phyloP scores from a whole-genome alignment of 2,888 invertebrate genomes.

The Pheosia gnoma region DNA sequence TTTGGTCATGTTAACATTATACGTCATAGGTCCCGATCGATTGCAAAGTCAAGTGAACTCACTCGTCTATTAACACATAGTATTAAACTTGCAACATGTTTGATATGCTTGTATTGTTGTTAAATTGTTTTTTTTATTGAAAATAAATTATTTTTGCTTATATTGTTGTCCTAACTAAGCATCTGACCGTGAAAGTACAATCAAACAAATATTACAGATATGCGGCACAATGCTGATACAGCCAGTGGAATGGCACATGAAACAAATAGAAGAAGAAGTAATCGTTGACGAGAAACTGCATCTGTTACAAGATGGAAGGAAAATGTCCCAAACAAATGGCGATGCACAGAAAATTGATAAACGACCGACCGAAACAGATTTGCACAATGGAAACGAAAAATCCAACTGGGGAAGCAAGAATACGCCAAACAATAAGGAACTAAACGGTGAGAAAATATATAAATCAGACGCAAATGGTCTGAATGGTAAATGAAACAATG shows the following conservation, averaged over 20 bases:
- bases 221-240: conserved; percentile 83
- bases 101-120: background rate
- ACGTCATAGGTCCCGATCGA: background rate
- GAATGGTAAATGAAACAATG: conserved; percentile 48
- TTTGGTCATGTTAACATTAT: conserved; percentile 14
- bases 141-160: no score
- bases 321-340: conserved; percentile 51
- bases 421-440: conserved; percentile 55
- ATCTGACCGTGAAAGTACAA: background rate
- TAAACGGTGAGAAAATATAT: conserved; percentile 43
- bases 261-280: conserved; percentile 67
- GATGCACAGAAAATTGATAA: conserved; percentile 41
- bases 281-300: conserved; percentile 66
- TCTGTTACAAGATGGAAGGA: conserved; percentile 60
- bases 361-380: conserved; percentile 39
- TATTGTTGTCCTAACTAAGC: no score
- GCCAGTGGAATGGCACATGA: conserved; percentile 84
- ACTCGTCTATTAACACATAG: background rate
- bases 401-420: conserved; percentile 34
- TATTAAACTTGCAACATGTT: background rate
- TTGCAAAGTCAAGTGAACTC: background rate
- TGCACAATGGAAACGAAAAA: conserved; percentile 39
- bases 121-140: background rate
- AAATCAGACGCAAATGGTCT: conserved; percentile 45
- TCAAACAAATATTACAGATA: conserved; percentile 68